These are phyloP conservation scores for Trachymyrmex cornetzi DNA, from an alignment of 1,140 invertebrate genomes.

Conservation along the genomic window DNA sequence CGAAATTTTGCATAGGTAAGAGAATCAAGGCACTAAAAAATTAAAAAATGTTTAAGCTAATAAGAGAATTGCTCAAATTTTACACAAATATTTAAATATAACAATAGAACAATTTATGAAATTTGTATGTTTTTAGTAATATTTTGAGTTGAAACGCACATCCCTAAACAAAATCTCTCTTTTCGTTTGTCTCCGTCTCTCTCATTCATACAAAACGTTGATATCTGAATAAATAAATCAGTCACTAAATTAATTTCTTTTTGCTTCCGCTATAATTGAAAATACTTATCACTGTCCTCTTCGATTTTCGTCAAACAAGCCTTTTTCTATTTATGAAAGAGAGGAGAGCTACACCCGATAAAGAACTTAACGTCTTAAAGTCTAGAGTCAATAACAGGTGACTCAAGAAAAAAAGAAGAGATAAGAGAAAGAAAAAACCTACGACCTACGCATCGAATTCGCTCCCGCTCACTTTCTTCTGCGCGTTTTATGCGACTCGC, in stretches of 20 bases:
- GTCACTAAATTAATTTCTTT: not conserved
- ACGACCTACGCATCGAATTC: slow-evolving; percentile 22
- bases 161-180: not conserved
- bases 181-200: not conserved
- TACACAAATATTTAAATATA: no score
- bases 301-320: not conserved
- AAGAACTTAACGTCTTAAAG: slow-evolving; percentile 17
- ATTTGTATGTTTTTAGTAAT: no score
- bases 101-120: no score
- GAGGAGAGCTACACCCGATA: no score
- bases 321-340: not conserved
- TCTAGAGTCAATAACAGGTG: not conserved
- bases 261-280: not conserved
- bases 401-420: not conserved
- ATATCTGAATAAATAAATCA: not conserved
- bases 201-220: no score
- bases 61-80: no score
- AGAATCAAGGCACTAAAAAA: no score
- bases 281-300: not conserved
- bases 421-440: not conserved
- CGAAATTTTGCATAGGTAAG: no score
- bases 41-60: no score
- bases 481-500: slow-evolving; percentile 53
- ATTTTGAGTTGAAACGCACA: no score
- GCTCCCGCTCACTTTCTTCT: slow-evolving; percentile 50